Base-by-base conservation (phyloP, 37 sponge, comb jelly and placozoan species). In the Spongilla lacustris region DNA sequence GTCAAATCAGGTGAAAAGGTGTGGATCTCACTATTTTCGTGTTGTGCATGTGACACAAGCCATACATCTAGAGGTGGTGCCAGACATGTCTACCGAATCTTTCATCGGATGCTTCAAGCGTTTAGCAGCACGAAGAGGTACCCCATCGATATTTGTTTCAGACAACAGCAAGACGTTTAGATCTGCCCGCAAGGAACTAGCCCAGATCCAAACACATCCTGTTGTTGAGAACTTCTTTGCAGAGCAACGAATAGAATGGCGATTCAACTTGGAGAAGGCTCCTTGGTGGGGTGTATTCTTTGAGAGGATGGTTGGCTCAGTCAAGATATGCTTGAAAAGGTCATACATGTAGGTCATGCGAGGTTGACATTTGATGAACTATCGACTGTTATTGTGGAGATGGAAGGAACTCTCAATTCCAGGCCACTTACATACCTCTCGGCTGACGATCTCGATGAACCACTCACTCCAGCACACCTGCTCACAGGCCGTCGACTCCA, bases 401-500 rank as follows among this genome's bases (percentile, higher is more conserved):
- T 86, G 78, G 86, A 86, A 33, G 41, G 48, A 49, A 74, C 78
- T 11, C 69, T 86, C 22, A 86, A 86, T 26, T 86, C 86, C 23
- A 69, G 86, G 48, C 86, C 80, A 71, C 78, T 86, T 10, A 77
- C 80, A 23, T 86, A 86, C 80, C 35, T 86, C 50, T 72, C 80
- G 72, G 71, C 79, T 5, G 80, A 78, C 25, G 87, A 86, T 32
- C 8, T 86, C 22, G 86, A 86, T 26, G 86, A 86, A 48, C 80
- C 86, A 46, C 80, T 86, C 32, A 86, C 86, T 9, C 86, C 80
- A 46, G 78, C 86, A 1, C 86, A 82, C 46, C 73, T 82, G 28
- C 27, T 82, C 29, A 48, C 36, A 25, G 83, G 83, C 19, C 73
- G 73, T 26, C 69, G 72, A 41, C 28, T 82, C 19, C 72, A 71